Base-by-base conservation (phyloP, 2,888 invertebrate species). In the Nysson spinosus region DNA sequence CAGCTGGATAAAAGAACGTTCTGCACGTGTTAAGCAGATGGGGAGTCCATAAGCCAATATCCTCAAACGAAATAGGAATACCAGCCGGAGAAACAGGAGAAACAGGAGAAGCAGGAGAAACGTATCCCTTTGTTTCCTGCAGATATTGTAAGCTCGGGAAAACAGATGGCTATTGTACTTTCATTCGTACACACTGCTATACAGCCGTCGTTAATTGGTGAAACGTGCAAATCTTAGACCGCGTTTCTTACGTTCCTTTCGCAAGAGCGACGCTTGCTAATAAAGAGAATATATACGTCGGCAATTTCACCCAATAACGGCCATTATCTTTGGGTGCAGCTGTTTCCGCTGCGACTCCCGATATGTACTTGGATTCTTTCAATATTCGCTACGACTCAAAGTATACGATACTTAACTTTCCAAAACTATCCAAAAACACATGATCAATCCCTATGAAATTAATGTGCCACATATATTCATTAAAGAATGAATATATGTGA, bases 1-100 rank as follows among this genome's bases (percentile, higher is more conserved):
- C 56, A 56, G 49, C 42, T 26, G 56, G 28, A 32, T 35, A 40
- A 57, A 49, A 56, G 44, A 50, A 16, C 34, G 39, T 24, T 47
- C 26, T 28, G 64, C 74, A 73, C 65, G 71, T 74, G 73, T 60
- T 60, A 46, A 60, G 55, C 74, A 74, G 73, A 74, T 71, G 74
- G 51, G 35, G 14, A 35, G 52, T 68, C 57, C 54, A 61, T 47
- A 58, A 64, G 56, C 68, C 64, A 61, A 71, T 74, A 69, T 71
- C 61, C 56, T 50, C 39, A 34, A n/a, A 55, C 40, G 47, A 69
- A 73, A 73, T 69, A 65, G 55, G 58, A 74, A 73, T 71, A 71
- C 54, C 71, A 58, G n/a, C n/a, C n/a, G n/a, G n/a, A n/a, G n/a
- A n/a, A n/a, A n/a, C n/a, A n/a, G n/a, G n/a, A n/a, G n/a, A n/a